Conservation (phyloP, 2,888 invertebrate genomes). For the Dysmachus trigonus region DNA sequence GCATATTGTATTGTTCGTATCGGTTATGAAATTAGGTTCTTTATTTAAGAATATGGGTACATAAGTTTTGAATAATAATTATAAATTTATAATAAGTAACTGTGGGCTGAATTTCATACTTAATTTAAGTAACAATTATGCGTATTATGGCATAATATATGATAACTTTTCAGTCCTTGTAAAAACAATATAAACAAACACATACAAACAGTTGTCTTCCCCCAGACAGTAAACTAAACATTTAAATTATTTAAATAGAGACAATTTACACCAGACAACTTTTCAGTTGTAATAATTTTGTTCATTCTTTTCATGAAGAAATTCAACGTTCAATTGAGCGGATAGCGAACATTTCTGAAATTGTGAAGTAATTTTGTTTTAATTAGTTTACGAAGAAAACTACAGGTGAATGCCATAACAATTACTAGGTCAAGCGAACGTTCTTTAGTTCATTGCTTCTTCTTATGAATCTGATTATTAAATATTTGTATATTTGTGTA, state of each 20-base stretch:
- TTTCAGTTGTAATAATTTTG: not conserved
- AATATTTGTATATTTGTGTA: not conserved
- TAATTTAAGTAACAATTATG: no score
- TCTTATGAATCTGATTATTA: not conserved
- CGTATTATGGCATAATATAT: no score
- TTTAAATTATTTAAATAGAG: not conserved
- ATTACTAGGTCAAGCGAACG: not conserved
- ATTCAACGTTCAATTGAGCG: not conserved
- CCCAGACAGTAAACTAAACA: not conserved
- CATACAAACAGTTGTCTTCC: not conserved
- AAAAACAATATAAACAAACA: no score
- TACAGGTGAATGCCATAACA: not conserved
- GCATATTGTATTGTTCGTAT: no score
- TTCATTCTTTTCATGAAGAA: not conserved
- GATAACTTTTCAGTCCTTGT: no score
- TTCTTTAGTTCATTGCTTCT: not conserved
- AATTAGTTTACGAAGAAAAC: not conserved
- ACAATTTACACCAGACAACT: not conserved
- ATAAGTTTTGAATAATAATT: no score
- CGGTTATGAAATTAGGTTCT: no score
- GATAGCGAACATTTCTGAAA: not conserved
- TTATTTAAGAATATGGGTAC: no score
- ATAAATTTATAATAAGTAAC: no score
- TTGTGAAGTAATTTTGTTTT: not conserved
- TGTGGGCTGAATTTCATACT: no score